Evolutionary conservation across 2,888 invertebrate genomes (phyloP), one percentile per base, ranked within the genome.

Genomic region (Callyntrura guangdongensis): DNA sequence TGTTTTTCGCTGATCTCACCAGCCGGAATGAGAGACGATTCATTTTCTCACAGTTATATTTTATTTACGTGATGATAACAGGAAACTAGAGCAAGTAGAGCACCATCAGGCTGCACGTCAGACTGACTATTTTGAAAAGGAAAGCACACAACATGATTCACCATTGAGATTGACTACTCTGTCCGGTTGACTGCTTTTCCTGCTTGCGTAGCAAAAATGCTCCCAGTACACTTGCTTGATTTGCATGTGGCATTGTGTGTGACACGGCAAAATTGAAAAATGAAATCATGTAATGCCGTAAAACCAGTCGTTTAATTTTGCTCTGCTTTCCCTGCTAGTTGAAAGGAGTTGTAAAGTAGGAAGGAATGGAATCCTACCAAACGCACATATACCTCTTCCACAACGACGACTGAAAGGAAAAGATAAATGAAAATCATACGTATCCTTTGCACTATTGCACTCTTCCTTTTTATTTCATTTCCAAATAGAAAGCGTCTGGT

Each of bases 211-310:
- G 20, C 67, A 83, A 47, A 83, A 67, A 83, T 49, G 17, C 22
- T 74, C 25, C 53, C 36, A 61, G 22, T 45, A 77, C 77, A 86
- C 67, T 72, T 47, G 56, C 67, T 86, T 67, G 79, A 86, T 86
- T 86, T 86, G 86, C 86, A 86, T 86, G 69, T 53, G 53, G 64
- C 79, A 86, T 77, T 86, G 86, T 86, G 79, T 79, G 86, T 81
- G 79, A 81, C 77, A 61, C 77, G 64, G 49, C 22, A 86, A 79
- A 86, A 86, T 86, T 86, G 86, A 86, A 86, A 86, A 79, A 86
- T 67, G 53, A 86, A 86, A 86, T 67, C 67, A 67, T 77, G 77
- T 77, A 47, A 61, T 77, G 86, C 47, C 27, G 67, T 67, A 27
- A 79, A 86, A 49, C 49, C 79, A 59, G 27, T 14, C n/a, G 36